Base-by-base conservation (phyloP, 23 tunicate genomes). In the Trididemnum nubilum region DNA sequence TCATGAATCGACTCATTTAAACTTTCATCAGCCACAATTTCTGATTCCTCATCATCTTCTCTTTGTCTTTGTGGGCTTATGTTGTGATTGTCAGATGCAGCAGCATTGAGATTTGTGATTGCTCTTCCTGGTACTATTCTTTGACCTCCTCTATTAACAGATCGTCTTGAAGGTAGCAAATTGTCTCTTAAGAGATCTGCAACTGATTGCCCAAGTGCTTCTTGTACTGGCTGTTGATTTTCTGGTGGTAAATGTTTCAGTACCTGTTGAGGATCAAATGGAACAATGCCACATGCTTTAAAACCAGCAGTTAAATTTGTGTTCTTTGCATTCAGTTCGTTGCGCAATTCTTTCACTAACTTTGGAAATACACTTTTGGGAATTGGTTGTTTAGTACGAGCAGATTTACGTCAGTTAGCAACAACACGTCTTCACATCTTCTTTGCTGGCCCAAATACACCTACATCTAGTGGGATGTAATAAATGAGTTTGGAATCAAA, bases 381-480 rank as follows among this genome's bases (percentile, higher is more conserved):
- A 44, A 44, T 44, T 7, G 54, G 15, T 9, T 44, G 9, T 44
- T 44, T 44, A 7, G 54, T 7, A 44, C 15, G 54, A 44, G 12
- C 15, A 9, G 9, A 73, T 26, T 75, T 75, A 5, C 80, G 51
- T 73, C 80, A 75, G 21, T 75, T 26, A 5, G 31, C 80, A n/a
- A 75, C 7, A 23, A 75, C 12, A 4, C 26, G 31, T 3, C 33
- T 28, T 73, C 80, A 75, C 72, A 75, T 75, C 2, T 32, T 28
- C 27, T 75, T 75, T 3, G 21, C 80, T 75, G 80, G 80, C 33
- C 80, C 72, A 75, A 75, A 75, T 4, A 75, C 80, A 23, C 33
- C 27, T 5, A 75, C 80, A 26, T 75, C 80, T 21, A 75, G 25
- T 49, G 80, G n/a, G n/a, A 24, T 51, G n/a, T n/a, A n/a, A n/a